Conservation (phyloP, 2,888 invertebrate genomes). For the Noctua fimbriata region DNA sequence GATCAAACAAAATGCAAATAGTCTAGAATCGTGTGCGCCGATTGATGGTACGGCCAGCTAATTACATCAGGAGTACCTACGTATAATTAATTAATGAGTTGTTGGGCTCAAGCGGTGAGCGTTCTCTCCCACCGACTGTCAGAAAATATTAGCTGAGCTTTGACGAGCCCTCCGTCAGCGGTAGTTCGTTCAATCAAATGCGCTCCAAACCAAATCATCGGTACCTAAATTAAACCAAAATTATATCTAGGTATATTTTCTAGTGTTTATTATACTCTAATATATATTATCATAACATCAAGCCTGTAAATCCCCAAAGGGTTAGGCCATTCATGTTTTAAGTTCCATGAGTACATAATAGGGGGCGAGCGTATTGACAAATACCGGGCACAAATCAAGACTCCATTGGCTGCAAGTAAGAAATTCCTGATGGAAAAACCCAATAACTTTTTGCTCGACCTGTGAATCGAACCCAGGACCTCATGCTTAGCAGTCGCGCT, state of each 20-base stretch:
- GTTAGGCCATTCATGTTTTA: neutral
- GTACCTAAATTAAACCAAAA: slow-evolving; percentile 58
- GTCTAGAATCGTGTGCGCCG: slow-evolving; percentile 60
- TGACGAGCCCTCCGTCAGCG: slow-evolving; percentile 64
- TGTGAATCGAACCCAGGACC: neutral
- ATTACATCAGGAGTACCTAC: slow-evolving; percentile 71
- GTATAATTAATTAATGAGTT: slow-evolving; percentile 74
- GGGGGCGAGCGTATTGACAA: neutral
- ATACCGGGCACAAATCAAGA: neutral
- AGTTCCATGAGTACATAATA: neutral
- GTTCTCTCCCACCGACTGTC: slow-evolving; percentile 65
- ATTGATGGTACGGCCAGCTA: slow-evolving; percentile 71
- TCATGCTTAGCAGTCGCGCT: neutral
- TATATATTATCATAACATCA: neutral
- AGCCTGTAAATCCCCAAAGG: neutral
- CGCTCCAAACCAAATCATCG: slow-evolving; percentile 67
- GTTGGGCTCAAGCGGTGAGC: slow-evolving; percentile 60
- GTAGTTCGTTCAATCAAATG: slow-evolving; percentile 66
- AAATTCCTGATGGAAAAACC: neutral
- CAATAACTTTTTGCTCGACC: neutral
- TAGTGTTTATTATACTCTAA: neutral
- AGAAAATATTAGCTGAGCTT: slow-evolving; percentile 78
- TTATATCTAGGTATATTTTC: neutral
- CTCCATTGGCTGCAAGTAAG: neutral
- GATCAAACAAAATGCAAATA: slow-evolving; percentile 65